Evolutionary conservation across 35 echinoderm and acorn worm genomes (phyloP).

Genomic region (Diadema setosum): DNA sequence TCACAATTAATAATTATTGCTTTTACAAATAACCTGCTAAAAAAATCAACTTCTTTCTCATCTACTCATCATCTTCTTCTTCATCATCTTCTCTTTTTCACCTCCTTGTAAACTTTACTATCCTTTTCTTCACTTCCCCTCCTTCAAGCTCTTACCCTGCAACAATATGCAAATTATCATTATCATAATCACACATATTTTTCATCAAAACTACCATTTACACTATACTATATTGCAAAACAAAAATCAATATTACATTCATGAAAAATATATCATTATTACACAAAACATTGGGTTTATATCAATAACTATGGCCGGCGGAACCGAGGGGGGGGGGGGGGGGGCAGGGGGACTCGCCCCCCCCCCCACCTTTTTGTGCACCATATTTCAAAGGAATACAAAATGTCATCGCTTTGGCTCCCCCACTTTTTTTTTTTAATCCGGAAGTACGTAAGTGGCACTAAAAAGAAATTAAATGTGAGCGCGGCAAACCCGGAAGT

Average conservation of each 20-base stretch:
- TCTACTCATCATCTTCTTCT: too few species aligned
- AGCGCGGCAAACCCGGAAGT: too few species aligned
- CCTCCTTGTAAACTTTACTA: conserved; percentile 82
- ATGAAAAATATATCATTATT: neutral
- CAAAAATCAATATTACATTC: neutral
- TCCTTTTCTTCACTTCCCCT: conserved; percentile 45
- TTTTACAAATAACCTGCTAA: too few species aligned
- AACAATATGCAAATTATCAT: neutral
- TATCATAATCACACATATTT: neutral
- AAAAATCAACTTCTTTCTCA: too few species aligned
- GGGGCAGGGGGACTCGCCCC: neutral
- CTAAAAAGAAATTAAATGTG: too few species aligned
- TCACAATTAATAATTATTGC: too few species aligned
- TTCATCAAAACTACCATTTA: too few species aligned
- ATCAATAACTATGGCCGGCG: neutral
- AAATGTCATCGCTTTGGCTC: too few species aligned
- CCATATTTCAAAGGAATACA: neutral
- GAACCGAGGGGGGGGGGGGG: neutral
- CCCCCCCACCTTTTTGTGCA: neutral
- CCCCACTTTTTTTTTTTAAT: too few species aligned
- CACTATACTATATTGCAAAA: neutral
- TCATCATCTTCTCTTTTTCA: too few species aligned
- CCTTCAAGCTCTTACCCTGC: conserved; percentile 39
- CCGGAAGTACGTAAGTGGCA: too few species aligned
- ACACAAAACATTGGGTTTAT: neutral